phyloP scores from a whole-genome alignment of 2,797 vertebrate genomes.

The Chromis chromis region DNA sequence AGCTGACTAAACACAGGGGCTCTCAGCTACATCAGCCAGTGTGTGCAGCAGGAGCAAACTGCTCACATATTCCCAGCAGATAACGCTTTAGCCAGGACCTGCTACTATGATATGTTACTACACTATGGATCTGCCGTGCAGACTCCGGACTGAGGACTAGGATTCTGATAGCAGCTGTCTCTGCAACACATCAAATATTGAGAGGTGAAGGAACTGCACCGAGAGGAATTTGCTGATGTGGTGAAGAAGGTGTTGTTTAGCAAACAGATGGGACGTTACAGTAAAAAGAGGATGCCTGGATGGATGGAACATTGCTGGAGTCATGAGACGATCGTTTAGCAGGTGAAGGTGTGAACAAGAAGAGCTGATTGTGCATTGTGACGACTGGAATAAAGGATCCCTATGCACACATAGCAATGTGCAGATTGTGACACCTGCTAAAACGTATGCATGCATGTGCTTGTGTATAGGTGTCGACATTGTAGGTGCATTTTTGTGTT shows the following conservation, averaged over 20 bases:
- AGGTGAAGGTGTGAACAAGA: constrained; percentile 35
- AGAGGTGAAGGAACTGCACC: constrained; percentile 61
- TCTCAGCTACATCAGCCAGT: constrained; percentile 31
- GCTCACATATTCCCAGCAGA: constrained; percentile 25
- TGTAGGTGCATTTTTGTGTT: constrained; percentile 5
- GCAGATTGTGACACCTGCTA: neutral
- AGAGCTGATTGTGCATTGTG: neutral
- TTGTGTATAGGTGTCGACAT: constrained; percentile 12
- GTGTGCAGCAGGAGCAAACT: constrained; percentile 38
- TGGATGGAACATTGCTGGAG: constrained; percentile 4
- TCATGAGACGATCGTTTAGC: constrained; percentile 21
- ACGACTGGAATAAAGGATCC: neutral
- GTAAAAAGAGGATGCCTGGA: constrained; percentile 13
- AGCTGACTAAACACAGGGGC: constrained; percentile 64
- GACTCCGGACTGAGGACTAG: constrained; percentile 41
- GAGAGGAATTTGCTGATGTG: constrained; percentile 54
- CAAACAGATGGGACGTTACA: constrained; percentile 36
- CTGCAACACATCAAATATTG: constrained; percentile 54
- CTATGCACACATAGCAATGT: neutral
- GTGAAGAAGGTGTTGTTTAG: constrained; percentile 51
- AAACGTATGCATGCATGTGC: constrained; percentile 3
- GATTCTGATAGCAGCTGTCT: constrained; percentile 46
- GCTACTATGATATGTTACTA: constrained; percentile 11
- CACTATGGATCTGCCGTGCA: constrained; percentile 40
- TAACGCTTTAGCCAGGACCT: constrained; percentile 34